Evolutionary conservation across 2,113 vertebrate genomes (phyloP).

Genomic region (Cryptoleucopteryx plumbea): DNA sequence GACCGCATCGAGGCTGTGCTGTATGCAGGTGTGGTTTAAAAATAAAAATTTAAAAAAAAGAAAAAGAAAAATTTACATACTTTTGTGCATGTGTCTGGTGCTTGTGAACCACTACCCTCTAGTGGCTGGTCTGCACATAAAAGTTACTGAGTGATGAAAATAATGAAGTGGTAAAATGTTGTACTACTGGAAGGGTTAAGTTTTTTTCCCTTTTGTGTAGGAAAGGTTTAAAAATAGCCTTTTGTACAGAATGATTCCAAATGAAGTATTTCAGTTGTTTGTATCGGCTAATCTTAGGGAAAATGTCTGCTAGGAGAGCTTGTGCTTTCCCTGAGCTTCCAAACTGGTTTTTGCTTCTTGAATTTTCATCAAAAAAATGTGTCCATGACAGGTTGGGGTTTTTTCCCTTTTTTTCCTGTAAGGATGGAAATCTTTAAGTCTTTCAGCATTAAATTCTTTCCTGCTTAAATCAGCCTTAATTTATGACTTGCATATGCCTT

Average conservation of each 20-base stretch:
- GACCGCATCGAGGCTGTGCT: slow-evolving; percentile 89
- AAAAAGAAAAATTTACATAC: not conserved
- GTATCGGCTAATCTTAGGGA: not conserved
- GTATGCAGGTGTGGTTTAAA: slow-evolving; percentile 82
- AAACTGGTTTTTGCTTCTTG: not conserved
- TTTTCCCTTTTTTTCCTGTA: not conserved
- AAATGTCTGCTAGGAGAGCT: not conserved
- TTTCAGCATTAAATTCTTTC: not conserved
- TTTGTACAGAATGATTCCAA: not conserved
- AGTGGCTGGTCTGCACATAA: slow-evolving; percentile 6
- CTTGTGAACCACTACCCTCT: slow-evolving; percentile 55
- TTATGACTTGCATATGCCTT: not conserved
- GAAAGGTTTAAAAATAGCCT: not conserved
- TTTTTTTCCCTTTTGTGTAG: not conserved
- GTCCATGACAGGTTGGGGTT: not conserved
- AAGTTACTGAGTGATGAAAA: not conserved
- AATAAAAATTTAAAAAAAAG: rapidly evolving
- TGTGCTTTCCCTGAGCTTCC: not conserved
- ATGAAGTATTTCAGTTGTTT: not conserved
- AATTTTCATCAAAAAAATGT: not conserved
- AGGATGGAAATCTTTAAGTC: not conserved
- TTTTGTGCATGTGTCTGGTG: not conserved
- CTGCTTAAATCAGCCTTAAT: not conserved
- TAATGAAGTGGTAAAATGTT: not conserved
- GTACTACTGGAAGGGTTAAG: not conserved